Evolutionary conservation across 2,797 vertebrate species (phyloP).

Genomic region (Octomys mimax): DNA sequence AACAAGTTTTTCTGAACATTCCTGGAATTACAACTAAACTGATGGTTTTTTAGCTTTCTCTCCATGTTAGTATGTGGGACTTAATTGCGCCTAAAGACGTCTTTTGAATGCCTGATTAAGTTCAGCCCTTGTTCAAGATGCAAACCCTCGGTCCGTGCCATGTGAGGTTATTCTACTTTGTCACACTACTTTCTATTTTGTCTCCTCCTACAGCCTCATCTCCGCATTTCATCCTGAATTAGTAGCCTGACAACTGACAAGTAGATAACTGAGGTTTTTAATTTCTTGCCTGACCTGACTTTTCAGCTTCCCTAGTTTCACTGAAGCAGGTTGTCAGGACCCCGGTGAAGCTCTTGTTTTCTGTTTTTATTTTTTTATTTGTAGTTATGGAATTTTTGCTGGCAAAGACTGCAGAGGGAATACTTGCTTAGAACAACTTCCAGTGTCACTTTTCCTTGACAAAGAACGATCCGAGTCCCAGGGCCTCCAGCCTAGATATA

Average conservation of each 20-base stretch:
- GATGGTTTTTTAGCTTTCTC: background rate
- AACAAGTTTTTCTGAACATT: slow-evolving; percentile 42
- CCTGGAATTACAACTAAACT: slow-evolving; percentile 13
- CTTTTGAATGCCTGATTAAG: background rate
- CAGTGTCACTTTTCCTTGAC: slow-evolving; percentile 16
- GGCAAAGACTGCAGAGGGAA: slow-evolving; percentile 33
- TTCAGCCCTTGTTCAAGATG: background rate
- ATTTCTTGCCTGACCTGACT: slow-evolving; percentile 63
- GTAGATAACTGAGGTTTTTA: slow-evolving; percentile 48
- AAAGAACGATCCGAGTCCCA: slow-evolving; percentile 18
- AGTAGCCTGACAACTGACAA: slow-evolving; percentile 48
- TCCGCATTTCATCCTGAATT: slow-evolving; percentile 56
- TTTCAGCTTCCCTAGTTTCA: slow-evolving; percentile 46
- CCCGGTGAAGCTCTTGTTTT: background rate
- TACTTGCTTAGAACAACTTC: slow-evolving; percentile 16
- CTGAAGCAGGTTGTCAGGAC: slow-evolving; percentile 39
- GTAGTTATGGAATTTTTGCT: slow-evolving; percentile 26
- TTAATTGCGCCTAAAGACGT: background rate
- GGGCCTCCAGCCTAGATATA: background rate
- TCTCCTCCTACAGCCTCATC: slow-evolving; percentile 38
- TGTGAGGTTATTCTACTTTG: background rate
- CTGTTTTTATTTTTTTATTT: slow-evolving; percentile 17
- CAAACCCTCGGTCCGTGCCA: background rate
- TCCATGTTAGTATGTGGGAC: slow-evolving; percentile 41
- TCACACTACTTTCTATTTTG: slow-evolving; percentile 44